phyloP scores from a whole-genome alignment of 2,888 invertebrate genomes.

The Xestia c-nigrum region DNA sequence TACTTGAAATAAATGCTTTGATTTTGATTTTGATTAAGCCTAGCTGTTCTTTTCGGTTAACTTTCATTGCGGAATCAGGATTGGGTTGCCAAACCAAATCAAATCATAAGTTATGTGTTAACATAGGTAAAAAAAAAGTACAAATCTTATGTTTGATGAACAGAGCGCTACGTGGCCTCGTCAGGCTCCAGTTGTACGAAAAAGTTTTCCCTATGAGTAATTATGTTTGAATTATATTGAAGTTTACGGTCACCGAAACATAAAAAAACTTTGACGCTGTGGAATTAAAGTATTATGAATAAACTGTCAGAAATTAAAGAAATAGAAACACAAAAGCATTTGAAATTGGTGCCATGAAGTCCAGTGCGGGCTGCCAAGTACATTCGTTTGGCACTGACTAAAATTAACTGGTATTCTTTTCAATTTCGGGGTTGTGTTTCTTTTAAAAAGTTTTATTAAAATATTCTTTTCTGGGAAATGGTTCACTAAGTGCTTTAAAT shows the following conservation, averaged over 20 bases:
- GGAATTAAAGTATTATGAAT: neutral
- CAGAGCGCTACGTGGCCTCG: neutral
- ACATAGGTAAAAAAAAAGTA: too few relatives aligned
- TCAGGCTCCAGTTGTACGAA: neutral
- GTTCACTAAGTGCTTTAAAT: slow-evolving; percentile 14
- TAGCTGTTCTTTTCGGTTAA: neutral
- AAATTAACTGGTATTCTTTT: slow-evolving; percentile 13
- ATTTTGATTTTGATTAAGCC: too few relatives aligned
- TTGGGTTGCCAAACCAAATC: neutral
- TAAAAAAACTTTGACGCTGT: neutral
- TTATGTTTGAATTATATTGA: too few relatives aligned
- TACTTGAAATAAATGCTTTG: too few relatives aligned
- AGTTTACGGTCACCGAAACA: neutral
- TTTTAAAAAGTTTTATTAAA: slow-evolving; percentile 26
- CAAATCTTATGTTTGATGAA: too few relatives aligned
- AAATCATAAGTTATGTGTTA: too few relatives aligned
- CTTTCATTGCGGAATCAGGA: neutral
- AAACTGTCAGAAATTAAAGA: slow-evolving; percentile 4
- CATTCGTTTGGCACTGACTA: slow-evolving; percentile 41
- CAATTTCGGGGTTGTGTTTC: slow-evolving; percentile 4
- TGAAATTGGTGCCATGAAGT: slow-evolving; percentile 44
- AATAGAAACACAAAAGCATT: slow-evolving; percentile 23
- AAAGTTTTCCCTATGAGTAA: neutral
- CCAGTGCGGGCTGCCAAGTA: slow-evolving; percentile 36
- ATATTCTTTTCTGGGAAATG: neutral